A percentile compares a stretch with the other conserved stretches of the same genome.
These are phyloP conservation scores for Nemapogon koenigi DNA, from an alignment of 2,888 invertebrate species.

Conservation along the genomic window DNA sequence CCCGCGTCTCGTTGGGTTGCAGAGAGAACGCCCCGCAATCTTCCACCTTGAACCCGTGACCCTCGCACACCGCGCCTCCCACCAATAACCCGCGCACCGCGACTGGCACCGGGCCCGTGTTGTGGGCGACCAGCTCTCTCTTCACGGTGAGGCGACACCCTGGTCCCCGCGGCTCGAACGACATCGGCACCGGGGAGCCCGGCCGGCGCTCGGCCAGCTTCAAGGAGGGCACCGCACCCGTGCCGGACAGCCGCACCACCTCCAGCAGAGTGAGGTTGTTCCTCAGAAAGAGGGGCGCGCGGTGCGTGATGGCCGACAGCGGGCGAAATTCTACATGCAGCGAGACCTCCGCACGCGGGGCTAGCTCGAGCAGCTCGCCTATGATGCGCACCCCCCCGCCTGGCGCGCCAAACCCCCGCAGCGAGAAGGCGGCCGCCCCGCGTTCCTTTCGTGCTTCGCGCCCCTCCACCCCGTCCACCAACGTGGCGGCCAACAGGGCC, in stretches of 20 bases:
- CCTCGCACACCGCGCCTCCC: neutral
- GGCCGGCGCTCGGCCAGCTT: slow-evolving; percentile 88
- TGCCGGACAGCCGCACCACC: slow-evolving; percentile 80
- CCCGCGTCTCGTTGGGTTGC: neutral
- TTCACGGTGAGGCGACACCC: neutral
- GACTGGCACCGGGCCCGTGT: neutral
- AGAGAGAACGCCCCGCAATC: neutral
- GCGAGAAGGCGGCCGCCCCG: neutral
- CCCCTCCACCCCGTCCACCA: neutral
- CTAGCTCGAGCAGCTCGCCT: slow-evolving; percentile 9
- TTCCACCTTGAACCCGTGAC: neutral
- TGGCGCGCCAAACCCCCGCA: slow-evolving; percentile 10
- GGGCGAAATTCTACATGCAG: slow-evolving; percentile 12
- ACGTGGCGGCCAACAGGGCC: slow-evolving; percentile 19
- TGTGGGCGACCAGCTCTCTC: neutral
- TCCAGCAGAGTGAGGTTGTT: slow-evolving; percentile 95
- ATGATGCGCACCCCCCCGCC: slow-evolving; percentile 9
- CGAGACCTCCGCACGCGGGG: slow-evolving; percentile 18
- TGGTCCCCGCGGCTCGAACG: slow-evolving; percentile 74
- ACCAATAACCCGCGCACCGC: neutral
- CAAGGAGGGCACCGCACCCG: slow-evolving; percentile 86
- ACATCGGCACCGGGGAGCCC: slow-evolving; percentile 71
- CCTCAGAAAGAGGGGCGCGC: slow-evolving; percentile 52
- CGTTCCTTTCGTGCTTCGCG: neutral
- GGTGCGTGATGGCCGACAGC: slow-evolving; percentile 18